Base-by-base conservation (phyloP, 2,113 vertebrate genomes). In the Oophaga pumilio region DNA sequence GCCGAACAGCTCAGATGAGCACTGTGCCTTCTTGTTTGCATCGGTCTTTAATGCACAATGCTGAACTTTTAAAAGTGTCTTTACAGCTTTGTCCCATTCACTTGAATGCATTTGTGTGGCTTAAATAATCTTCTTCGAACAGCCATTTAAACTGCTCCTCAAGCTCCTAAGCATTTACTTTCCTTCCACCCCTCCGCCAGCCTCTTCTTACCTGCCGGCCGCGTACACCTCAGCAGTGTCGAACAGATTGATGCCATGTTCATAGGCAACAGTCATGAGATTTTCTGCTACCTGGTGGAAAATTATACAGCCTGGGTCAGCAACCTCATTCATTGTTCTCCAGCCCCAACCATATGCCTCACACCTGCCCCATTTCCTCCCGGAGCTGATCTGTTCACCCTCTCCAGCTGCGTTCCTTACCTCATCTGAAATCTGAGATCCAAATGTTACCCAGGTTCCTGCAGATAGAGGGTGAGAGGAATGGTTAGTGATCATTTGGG, bases 361-460 rank as follows among this genome's bases (percentile, higher is more conserved):
- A 6, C 18, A 57, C 66, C 69, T 57, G 83, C 66, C 66, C 22
- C n/a, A 28, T 26, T 26, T 17, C 8, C 79, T 2, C 20, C 43
- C 2, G 1, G 22, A 8, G 49, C 82, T 57, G 66, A 57, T 17
- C 43, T 60, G 43, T 28, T 53, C 26, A 57, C 53, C 26, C 24
- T 57, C n/a, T 59, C 64, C 49, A 77, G 13, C 28, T 77, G 60
- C 24, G 64, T 84, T 43, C 83, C 93, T 95, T 93, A 97, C 97
- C 96, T 97, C 96, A 87, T 98, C 97, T 2, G 96, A 96, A 93
- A 97, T 97, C 93, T 97, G 97, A 62, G 97, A 97, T 85, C 97
- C 97, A 90, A 98, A 97, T 0, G 97, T 98, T 92, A 97, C 96
- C 97, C 97, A 97, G 73, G 96, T 98, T 81, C 97, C 97, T 98